Base-by-base conservation (phyloP, 2,113 vertebrate genomes). In the Pomatorhinus ruficollis region DNA sequence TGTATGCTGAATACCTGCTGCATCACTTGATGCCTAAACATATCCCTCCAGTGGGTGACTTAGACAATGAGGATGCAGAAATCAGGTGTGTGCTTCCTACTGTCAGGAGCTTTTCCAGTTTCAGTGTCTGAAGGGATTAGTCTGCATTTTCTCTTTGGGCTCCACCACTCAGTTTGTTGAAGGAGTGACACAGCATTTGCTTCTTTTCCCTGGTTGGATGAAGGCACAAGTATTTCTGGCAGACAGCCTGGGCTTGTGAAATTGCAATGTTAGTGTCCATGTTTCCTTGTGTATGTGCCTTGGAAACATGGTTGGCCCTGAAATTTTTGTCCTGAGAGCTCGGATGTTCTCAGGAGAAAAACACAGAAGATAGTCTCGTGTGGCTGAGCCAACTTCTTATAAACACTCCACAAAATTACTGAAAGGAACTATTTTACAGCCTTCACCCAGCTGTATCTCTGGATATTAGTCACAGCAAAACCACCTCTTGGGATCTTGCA, bases 201-300 rank as follows among this genome's bases (percentile, higher is more conserved):
- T 94, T 95, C 91, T 93, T 88, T 95, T 93, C 71, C 15, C 50
- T 77, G 78, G 71, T 6, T 95, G 78, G 90, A 90, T 94, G 71
- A 90, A 94, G 35, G 82, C 69, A 54, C 30, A 90, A 94, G 21
- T 89, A 94, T 88, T 89, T 90, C 91, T 96, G 91, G 94, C 84
- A 93, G 71, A 28, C 33, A 86, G 63, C n/a, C 74, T 85, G n/a
- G 49, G 14, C 70, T 85, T 85, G 66, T 91, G 93, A 89, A 85
- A 80, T 45, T 91, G 78, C 60, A 72, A 76, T 59, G 45, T 27
- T 80, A 20, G 77, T 72, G 70, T 79, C 91, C 17, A 0, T 79
- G 42, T 80, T 77, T 90, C 78, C 90, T 83, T 45, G 25, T 57
- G 37, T 74, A 57, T 74, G 59, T 80, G 70, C 54, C 75, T 93